phyloP scores from a whole-genome alignment of 2,888 invertebrate species.

The Cryptocephalus moraei region DNA sequence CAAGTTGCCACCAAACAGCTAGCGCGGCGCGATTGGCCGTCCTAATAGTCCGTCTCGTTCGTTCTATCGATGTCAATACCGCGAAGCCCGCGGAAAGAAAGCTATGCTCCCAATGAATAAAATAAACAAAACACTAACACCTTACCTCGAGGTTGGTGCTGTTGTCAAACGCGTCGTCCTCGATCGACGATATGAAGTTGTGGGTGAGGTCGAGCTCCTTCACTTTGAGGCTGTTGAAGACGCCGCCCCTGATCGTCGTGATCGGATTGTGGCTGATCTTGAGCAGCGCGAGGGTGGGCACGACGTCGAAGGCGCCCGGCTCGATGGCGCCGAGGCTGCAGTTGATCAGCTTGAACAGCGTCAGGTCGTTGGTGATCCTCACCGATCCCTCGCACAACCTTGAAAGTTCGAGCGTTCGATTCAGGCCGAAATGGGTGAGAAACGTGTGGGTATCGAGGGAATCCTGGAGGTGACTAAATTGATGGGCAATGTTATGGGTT shows the following conservation, averaged over 20 bases:
- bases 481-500: too few species aligned
- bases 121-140: too few species aligned
- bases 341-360: conserved; percentile 20
- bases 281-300: conserved; percentile 22
- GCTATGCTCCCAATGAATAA: too few species aligned
- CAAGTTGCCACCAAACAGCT: too few species aligned
- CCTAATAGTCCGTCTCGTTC: too few species aligned
- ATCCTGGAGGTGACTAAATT: too few species aligned
- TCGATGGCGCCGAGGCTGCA: conserved; percentile 20
- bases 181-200: conserved; percentile 23
- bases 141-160: conserved; percentile 22
- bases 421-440: too few species aligned
- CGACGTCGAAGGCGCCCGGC: conserved; percentile 25
- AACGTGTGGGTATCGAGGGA: too few species aligned
- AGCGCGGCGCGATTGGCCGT: too few species aligned
- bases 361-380: conserved; percentile 19
- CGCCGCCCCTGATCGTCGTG: conserved; percentile 18
- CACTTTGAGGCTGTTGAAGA: conserved; percentile 24
- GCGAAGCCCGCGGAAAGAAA: too few species aligned
- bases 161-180: conserved; percentile 25
- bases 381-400: conserved; percentile 16
- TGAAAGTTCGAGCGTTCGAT: too few species aligned
- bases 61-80: too few species aligned
- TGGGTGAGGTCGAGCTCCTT: conserved; percentile 26
- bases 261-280: conserved; percentile 23